Evolutionary conservation across 2,888 invertebrate genomes (phyloP), one percentile per base, ranked within the genome.

Genomic region (Tipula lateralis): DNA sequence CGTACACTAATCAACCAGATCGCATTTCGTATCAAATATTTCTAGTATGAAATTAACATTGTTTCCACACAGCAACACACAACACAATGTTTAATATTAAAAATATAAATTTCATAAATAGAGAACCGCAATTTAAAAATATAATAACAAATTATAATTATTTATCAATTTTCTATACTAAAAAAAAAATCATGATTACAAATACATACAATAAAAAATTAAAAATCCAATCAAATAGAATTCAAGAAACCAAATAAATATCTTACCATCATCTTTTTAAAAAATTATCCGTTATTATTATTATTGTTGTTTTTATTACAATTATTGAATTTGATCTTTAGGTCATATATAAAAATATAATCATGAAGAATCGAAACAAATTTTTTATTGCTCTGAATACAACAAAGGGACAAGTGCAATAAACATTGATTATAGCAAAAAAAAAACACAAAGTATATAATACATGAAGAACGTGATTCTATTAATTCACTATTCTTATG

Each of bases 261-360:
- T 66, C 66, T 66, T 24, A 66, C 66, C 24, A 66, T n/a, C n/a
- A n/a, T 66, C 66, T 66, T 66, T 66, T 19, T 50, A 16, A 66
- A 66, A 24, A 66, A 66, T 66, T 66, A 66, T 66, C 66, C 66
- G 66, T 66, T 66, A 66, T 66, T 66, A 66, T 39, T 32, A 32
- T 44, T 44, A 44, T 44, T 44, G 32, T 32, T 13, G 66, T 66
- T 66, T 66, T 66, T 66, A 66, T 66, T 66, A 66, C 66, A 66
- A 66, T 66, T 66, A 66, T 66, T 66, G 66, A 66, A 66, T 66
- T 66, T 66, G 66, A 66, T 66, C 66, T 66, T 66, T 66, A 66
- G 66, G 66, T 66, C 66, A 66, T 66, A 66, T n/a, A n/a, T 24
- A 66, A 66, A 66, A 66, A 66, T 66, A 66, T 66, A 66, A 66